These are phyloP conservation scores for Nycticebus coucang DNA, from an alignment of 2,113 vertebrate genomes.

Conservation along the genomic window DNA sequence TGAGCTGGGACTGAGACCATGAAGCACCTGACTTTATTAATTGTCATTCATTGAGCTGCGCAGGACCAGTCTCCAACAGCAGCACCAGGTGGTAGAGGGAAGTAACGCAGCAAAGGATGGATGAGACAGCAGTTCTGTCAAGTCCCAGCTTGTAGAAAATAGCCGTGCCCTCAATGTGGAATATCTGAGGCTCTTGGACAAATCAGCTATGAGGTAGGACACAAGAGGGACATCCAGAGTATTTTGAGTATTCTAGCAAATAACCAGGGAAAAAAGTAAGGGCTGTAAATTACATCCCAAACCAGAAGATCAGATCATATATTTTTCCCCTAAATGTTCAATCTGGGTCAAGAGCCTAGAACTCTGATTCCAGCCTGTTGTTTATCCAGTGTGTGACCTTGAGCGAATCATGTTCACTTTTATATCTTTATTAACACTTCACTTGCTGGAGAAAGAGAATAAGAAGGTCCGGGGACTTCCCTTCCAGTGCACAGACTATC, in stretches of 20 bases:
- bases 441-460: neutral
- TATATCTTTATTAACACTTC: neutral
- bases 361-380: neutral
- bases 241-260: neutral
- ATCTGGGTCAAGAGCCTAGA: neutral
- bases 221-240: neutral
- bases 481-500: neutral
- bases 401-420: neutral
- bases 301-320: neutral
- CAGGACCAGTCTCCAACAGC: neutral
- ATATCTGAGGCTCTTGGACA: neutral
- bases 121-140: neutral
- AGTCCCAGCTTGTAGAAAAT: neutral
- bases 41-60: neutral
- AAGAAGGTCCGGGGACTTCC: neutral
- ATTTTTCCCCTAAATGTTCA: neutral
- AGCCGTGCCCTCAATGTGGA: fast-evolving
- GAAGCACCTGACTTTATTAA: fast-evolving
- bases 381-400: neutral
- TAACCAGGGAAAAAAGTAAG: neutral
- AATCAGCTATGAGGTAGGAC: neutral
- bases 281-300: neutral
- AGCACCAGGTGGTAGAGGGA: neutral
- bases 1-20: neutral
- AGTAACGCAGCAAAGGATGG: neutral